Conservation (phyloP, 2,888 invertebrate genomes). For the Noctua janthina region DNA sequence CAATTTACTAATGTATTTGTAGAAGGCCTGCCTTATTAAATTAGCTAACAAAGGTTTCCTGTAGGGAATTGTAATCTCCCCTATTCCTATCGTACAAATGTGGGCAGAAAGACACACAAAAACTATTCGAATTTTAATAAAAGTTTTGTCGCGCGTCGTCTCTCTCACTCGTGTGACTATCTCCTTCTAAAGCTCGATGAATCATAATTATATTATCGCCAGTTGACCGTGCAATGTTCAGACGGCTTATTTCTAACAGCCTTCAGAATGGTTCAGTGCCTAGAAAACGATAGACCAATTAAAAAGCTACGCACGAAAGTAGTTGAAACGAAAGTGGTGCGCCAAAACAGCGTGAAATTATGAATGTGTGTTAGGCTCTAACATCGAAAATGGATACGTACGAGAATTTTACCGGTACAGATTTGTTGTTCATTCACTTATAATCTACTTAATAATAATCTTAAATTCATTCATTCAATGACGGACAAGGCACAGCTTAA, state of each 20-base stretch:
- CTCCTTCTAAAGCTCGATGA: background rate
- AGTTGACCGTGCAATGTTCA: too few relatives aligned
- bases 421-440: constrained; percentile 1
- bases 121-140: background rate
- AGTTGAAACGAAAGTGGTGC: constrained; percentile 50
- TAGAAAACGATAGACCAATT: constrained; percentile 36
- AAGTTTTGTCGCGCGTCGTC: background rate
- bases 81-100: background rate
- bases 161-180: background rate
- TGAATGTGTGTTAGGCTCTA: constrained; percentile 26
- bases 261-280: constrained; percentile 19
- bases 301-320: constrained; percentile 39
- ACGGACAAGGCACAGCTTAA: too few relatives aligned
- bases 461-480: background rate
- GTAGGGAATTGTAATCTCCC: background rate
- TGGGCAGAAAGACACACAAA: background rate
- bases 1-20: background rate
- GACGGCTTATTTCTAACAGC: constrained; percentile 3
- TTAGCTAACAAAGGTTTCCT: background rate
- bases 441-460: background rate
- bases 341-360: constrained; percentile 51
- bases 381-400: constrained; percentile 20
- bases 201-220: background rate
- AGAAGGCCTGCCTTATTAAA: constrained; percentile 1
- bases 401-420: background rate